Percentiles rank a stretch among this genome's conserved stretches.
Evolutionary conservation across 2,888 invertebrate species (phyloP).

Genomic region (Amphimallon solstitiale): DNA sequence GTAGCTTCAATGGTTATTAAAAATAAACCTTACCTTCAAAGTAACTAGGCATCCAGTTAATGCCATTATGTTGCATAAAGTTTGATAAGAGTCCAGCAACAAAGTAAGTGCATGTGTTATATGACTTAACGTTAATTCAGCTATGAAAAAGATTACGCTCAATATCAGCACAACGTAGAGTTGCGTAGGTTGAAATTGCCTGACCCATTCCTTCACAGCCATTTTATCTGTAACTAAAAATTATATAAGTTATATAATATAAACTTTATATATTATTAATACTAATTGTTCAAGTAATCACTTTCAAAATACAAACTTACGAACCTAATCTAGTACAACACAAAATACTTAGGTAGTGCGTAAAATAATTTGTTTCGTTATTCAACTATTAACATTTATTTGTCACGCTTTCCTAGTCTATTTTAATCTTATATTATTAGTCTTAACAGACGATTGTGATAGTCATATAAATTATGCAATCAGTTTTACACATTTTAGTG

Average conservation of each 20-base stretch:
- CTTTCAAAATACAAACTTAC: too few species aligned
- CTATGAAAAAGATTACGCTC: constrained; percentile 80
- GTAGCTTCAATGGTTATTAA: too few species aligned
- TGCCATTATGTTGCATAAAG: constrained; percentile 92
- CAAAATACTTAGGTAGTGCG: not conserved
- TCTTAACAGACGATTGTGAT: too few species aligned
- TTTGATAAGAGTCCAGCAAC: constrained; percentile 92
- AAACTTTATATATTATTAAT: too few species aligned
- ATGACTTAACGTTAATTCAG: constrained; percentile 87
- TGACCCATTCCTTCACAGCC: constrained; percentile 83
- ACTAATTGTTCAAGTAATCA: too few species aligned
- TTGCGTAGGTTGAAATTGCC: constrained; percentile 78
- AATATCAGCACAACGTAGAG: constrained; percentile 78
- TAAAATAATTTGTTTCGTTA: too few species aligned
- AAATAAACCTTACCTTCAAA: constrained; percentile 79
- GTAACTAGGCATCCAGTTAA: constrained; percentile 82
- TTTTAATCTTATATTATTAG: too few species aligned
- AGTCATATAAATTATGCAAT: too few species aligned
- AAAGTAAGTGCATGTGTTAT: constrained; percentile 91
- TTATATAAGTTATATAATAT: too few species aligned
- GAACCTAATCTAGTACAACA: not conserved
- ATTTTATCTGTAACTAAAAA: constrained; percentile 60
- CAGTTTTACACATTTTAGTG: too few species aligned
- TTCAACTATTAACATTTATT: too few species aligned
- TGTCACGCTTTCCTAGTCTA: too few species aligned